phyloP scores from a whole-genome alignment of 2,797 vertebrate genomes.

The Enteromius radiatus region DNA sequence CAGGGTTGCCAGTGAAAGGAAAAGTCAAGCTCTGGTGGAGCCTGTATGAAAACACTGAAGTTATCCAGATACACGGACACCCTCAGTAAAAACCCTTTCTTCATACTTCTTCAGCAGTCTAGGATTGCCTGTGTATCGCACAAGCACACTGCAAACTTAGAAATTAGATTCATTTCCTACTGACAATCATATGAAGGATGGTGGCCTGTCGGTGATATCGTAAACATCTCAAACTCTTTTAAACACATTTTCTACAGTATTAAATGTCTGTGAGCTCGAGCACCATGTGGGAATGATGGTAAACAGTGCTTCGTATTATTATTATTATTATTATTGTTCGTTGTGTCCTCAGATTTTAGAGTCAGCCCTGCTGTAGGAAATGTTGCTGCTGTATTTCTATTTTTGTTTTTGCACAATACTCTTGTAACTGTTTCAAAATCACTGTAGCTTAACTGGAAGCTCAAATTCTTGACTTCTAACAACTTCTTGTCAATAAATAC shows the following conservation, averaged over 20 bases:
- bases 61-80: conserved; percentile 19
- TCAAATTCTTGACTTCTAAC: conserved; percentile 8
- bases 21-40: not conserved
- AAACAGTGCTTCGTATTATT: conserved; percentile 30
- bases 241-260: conserved; percentile 56
- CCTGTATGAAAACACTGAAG: conserved; percentile 28
- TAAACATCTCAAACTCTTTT: conserved; percentile 35
- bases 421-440: conserved; percentile 49
- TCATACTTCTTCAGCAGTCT: not conserved
- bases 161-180: conserved; percentile 31
- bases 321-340: not conserved
- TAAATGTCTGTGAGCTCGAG: conserved; percentile 52
- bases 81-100: not conserved
- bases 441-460: conserved; percentile 53
- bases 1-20: conserved; percentile 1
- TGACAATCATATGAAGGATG: conserved; percentile 62
- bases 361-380: conserved; percentile 52
- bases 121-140: not conserved
- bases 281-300: conserved; percentile 46
- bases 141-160: not conserved
- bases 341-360: conserved; percentile 48
- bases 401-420: conserved; percentile 58
- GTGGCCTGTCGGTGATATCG: conserved; percentile 26
- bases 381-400: conserved; percentile 56
- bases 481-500: conserved; percentile 44